A percentile compares a stretch with the other conserved stretches of the same genome.
These are phyloP conservation scores for Cephus spinipes DNA, from an alignment of 2,888 invertebrate genomes.

Conservation along the genomic window DNA sequence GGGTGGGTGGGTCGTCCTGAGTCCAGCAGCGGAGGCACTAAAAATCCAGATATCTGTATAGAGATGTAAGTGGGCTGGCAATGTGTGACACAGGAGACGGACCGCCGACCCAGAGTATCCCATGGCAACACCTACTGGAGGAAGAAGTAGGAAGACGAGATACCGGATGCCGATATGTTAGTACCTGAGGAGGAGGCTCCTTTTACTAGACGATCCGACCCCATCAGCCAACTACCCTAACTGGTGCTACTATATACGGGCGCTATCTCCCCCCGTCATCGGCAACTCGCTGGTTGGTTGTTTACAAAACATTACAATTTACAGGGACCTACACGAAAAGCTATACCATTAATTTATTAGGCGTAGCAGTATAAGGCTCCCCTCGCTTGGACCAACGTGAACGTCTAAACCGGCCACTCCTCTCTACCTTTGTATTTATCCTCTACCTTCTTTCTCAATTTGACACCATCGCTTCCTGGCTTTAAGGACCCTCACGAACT, in stretches of 20 bases:
- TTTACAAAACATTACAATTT: conserved; percentile 58
- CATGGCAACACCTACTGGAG: conserved; percentile 29
- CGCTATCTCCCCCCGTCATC: conserved; percentile 38
- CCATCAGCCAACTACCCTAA: conserved; percentile 22
- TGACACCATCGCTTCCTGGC: conserved; percentile 25
- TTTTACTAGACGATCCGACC: conserved; percentile 10
- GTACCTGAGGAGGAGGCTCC: conserved; percentile 14
- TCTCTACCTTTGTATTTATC: conserved; percentile 19
- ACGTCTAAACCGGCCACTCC: conserved; percentile 35
- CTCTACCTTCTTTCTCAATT: conserved; percentile 15
- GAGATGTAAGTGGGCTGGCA: conserved; percentile 39
- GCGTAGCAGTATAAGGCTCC: conserved; percentile 48
- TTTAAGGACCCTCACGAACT: conserved; percentile 1
- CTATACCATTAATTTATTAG: conserved; percentile 49
- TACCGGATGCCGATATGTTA: conserved; percentile 8
- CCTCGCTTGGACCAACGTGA: conserved; percentile 50
- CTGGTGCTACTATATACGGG: conserved; percentile 18
- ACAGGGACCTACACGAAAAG: conserved; percentile 45
- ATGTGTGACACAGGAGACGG: conserved; percentile 32
- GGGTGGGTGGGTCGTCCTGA: background rate
- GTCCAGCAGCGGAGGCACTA: background rate
- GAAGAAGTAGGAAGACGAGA: background rate
- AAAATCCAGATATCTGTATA: conserved; percentile 20
- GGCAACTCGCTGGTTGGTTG: conserved; percentile 49
- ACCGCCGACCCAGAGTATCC: conserved; percentile 41